These are phyloP conservation scores for Tholera decimalis DNA, from an alignment of 2,888 invertebrate genomes.

Conservation along the genomic window DNA sequence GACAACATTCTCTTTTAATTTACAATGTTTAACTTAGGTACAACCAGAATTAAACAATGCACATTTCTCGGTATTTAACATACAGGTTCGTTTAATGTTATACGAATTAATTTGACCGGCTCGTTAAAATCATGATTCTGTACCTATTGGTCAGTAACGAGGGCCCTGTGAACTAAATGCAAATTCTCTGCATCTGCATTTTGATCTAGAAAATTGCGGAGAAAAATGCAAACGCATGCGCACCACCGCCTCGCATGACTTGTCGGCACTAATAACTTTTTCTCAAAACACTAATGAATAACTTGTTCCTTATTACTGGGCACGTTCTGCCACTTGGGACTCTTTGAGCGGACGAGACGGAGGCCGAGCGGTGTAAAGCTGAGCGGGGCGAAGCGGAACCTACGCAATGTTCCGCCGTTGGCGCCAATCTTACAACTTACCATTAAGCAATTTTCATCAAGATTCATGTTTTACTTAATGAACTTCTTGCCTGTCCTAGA, in stretches of 20 bases:
- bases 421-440: slow-evolving; percentile 82
- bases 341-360: slow-evolving; percentile 60
- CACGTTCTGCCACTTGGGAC: slow-evolving; percentile 85
- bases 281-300: slow-evolving; percentile 90
- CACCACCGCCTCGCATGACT: slow-evolving; percentile 78
- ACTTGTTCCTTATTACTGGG: slow-evolving; percentile 87
- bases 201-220: slow-evolving; percentile 81
- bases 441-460: slow-evolving; percentile 85
- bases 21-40: slow-evolving; percentile 18
- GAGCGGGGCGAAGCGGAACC: slow-evolving; percentile 27
- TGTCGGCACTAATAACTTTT: slow-evolving; percentile 86
- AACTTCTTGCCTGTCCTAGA: slow-evolving; percentile 70
- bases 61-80: slow-evolving; percentile 7
- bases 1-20: slow-evolving; percentile 37
- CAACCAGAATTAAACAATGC: slow-evolving; percentile 20
- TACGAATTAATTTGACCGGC: slow-evolving; percentile 28
- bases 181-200: slow-evolving; percentile 66
- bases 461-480: slow-evolving; percentile 82
- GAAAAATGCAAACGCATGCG: slow-evolving; percentile 87
- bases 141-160: slow-evolving; percentile 64
- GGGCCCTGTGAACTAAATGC: slow-evolving; percentile 56
- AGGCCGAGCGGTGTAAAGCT: slow-evolving; percentile 45
- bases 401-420: slow-evolving; percentile 64
- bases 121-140: slow-evolving; percentile 39
- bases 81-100: slow-evolving; percentile 31